Evolutionary conservation across 2,888 invertebrate species (phyloP).

Genomic region (Limnephilus rhombicus): DNA sequence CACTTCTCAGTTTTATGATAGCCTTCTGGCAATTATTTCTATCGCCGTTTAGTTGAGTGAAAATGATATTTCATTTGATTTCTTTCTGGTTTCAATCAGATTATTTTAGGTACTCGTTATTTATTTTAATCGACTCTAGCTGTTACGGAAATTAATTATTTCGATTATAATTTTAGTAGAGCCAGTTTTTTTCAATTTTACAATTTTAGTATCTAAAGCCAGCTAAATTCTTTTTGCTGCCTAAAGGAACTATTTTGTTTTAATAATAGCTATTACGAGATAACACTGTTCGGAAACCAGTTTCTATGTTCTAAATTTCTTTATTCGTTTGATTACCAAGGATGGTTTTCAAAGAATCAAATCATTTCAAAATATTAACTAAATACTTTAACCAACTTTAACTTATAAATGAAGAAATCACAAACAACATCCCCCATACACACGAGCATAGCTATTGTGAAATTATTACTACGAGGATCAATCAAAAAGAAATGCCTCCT

Average conservation of each 20-base stretch:
- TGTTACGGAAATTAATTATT: neutral
- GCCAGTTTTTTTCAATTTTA: neutral
- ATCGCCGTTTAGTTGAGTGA: neutral
- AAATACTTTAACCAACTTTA: too few relatives aligned
- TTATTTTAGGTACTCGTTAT: neutral
- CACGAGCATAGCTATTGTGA: too few relatives aligned
- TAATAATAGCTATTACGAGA: neutral
- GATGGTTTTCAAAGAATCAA: neutral
- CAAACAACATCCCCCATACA: too few relatives aligned
- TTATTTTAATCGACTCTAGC: neutral
- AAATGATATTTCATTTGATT: conserved; percentile 11
- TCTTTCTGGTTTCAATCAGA: neutral
- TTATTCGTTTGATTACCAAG: neutral
- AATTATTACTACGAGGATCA: too few relatives aligned
- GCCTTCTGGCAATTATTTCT: neutral
- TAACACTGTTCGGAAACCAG: neutral
- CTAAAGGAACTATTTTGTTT: neutral
- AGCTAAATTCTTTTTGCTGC: neutral
- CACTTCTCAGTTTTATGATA: conserved; percentile 12
- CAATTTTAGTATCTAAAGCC: too few relatives aligned
- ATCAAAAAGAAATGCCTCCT: too few relatives aligned
- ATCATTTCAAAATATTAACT: too few relatives aligned
- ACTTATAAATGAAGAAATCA: too few relatives aligned
- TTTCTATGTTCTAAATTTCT: neutral
- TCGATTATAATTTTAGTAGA: neutral